A percentile compares a stretch with the other conserved stretches of the same genome.
These are phyloP conservation scores for Apostichopus californicus DNA, from an alignment of 35 echinoderm and acorn worm genomes.

Conservation along the genomic window DNA sequence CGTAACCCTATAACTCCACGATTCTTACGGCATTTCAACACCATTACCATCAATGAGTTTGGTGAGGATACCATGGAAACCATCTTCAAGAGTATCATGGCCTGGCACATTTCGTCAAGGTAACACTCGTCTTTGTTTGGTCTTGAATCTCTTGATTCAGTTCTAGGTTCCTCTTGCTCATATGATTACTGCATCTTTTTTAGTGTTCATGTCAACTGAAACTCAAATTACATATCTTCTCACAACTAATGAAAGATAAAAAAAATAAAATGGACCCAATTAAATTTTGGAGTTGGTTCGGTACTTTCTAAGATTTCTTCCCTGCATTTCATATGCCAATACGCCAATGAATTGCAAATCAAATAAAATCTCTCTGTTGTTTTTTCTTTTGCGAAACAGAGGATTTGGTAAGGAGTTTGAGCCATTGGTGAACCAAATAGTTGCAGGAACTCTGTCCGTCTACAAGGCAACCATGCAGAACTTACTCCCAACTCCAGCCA, in stretches of 20 bases:
- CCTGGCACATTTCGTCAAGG: constrained; percentile 85
- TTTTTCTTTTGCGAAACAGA: constrained; percentile 18
- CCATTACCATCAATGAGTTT: constrained; percentile 99
- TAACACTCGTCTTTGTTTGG: background rate
- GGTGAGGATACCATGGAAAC: constrained; percentile 87
- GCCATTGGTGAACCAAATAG: constrained; percentile 74
- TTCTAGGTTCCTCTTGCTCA: too few relatives aligned
- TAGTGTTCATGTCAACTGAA: too few relatives aligned
- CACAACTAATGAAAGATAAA: too few relatives aligned
- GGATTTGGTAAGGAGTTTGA: constrained; percentile 91
- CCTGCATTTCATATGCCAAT: too few relatives aligned
- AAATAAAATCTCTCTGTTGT: too few relatives aligned
- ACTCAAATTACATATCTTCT: too few relatives aligned
- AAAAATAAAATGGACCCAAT: too few relatives aligned
- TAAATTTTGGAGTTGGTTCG: too few relatives aligned
- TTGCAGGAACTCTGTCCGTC: constrained; percentile 73
- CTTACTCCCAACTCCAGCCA: constrained; percentile 92
- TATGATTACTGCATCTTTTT: too few relatives aligned
- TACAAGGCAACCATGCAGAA: constrained; percentile 95
- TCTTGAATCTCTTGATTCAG: too few relatives aligned
- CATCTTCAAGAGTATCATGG: constrained; percentile 88
- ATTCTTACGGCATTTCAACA: constrained; percentile 95
- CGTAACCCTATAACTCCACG: constrained; percentile 88
- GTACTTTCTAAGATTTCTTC: too few relatives aligned
- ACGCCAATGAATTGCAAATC: too few relatives aligned